Evolutionary conservation across 2,113 vertebrate genomes (phyloP).

Genomic region (Gorsachius goisagi): DNA sequence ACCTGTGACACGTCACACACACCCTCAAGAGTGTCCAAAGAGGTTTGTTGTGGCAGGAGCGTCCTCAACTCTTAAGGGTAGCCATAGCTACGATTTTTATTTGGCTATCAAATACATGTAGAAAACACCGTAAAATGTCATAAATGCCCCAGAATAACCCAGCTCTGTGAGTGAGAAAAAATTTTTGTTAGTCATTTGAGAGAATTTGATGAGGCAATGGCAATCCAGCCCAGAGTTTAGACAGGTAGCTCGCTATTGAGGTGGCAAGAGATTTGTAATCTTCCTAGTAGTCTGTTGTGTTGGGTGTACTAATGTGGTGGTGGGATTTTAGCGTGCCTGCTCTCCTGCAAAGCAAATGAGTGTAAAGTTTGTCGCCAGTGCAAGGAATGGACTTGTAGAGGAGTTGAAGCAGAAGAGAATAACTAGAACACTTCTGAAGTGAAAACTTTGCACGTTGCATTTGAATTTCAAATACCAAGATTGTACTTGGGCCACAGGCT

Average conservation of each 20-base stretch:
- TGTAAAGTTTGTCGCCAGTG: fast-evolving
- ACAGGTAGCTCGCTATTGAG: not conserved
- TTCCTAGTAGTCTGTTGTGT: not conserved
- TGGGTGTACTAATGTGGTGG: not conserved
- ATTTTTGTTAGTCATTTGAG: not conserved
- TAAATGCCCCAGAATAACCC: not conserved
- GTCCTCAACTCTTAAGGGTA: not conserved
- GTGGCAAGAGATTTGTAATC: not conserved
- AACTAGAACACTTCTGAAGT: not conserved
- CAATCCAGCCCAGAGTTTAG: not conserved
- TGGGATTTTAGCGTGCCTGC: not conserved
- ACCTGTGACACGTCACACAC: not conserved
- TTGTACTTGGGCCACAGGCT: not conserved
- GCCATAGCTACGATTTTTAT: not conserved
- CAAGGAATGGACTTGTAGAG: not conserved
- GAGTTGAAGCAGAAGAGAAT: not conserved
- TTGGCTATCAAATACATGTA: not conserved
- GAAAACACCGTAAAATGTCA: not conserved
- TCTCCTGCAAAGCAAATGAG: not conserved
- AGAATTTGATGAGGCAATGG: not conserved
- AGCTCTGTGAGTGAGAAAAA: not conserved
- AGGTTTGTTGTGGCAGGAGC: not conserved
- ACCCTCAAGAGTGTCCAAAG: not conserved
- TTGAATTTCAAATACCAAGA: not conserved
- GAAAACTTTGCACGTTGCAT: not conserved